Evolutionary conservation across 2,888 invertebrate genomes (phyloP), one percentile per base, ranked within the genome.

Genomic region (Hirudinaria manillensis): DNA sequence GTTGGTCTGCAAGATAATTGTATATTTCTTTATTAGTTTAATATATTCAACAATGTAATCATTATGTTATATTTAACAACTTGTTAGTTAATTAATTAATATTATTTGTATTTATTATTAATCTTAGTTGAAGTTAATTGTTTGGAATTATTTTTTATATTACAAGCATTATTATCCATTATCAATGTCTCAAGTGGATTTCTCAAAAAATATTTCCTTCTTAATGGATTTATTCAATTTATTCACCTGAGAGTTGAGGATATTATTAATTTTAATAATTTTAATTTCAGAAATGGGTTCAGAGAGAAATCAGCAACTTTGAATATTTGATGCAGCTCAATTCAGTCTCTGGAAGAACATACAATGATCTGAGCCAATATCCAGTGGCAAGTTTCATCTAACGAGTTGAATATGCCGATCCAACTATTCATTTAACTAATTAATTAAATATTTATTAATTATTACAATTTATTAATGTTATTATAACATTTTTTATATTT

Each of bases 311-410:
- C 71, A 84, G 84, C 73, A 87, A 87, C 78, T 87, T 87, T 82
- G 86, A 87, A 70, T 87, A 87, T 78, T 79, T 87, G 78, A 87
- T 87, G 86, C 84, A 85, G 79, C 80, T 87, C 77, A 87, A 87
- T 79, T 87, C 87, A n/a, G 86, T 87, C 71, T 86, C 87, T 68
- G 87, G 87, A 1, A 79, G 87, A 65, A 86, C 86, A 0, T 87
- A 86, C 81, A 87, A 87, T 80, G 87, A 87, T 78, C 82, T 87
- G 38, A 86, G 86, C 79, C 87, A 87, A 79, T 87, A 87, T 79
- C 87, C 86, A n/a, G 86, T 87, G 80, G 86, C 86, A 79, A 82
- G 85, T 81, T 24, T 32, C 53, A 45, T 32, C n/a, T 70, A 51
- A 24, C 16, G 16, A 16, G 10, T 51, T 38, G 2, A 36, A 36